These are phyloP conservation scores for Thalassarche chlororhynchos DNA, from an alignment of 2,113 vertebrate species.

Conservation along the genomic window DNA sequence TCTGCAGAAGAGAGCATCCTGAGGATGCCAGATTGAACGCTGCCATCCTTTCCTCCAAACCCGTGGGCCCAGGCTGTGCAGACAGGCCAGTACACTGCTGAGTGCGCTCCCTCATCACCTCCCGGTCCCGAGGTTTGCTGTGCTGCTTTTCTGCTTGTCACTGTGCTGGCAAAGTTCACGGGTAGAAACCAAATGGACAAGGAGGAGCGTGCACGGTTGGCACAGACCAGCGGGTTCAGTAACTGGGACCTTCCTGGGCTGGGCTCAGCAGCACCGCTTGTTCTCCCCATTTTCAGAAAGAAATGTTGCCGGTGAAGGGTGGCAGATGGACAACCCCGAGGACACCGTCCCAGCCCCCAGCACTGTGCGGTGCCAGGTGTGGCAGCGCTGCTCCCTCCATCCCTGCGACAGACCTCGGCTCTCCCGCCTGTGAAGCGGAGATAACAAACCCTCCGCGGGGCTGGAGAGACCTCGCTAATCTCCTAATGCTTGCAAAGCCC, in stretches of 20 bases:
- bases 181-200: not conserved
- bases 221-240: not conserved
- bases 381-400: not conserved
- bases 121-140: not conserved
- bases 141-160: no score
- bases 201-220: not conserved
- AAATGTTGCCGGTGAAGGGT: not conserved
- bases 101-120: fast-evolving
- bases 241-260: no score
- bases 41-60: not conserved
- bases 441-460: not conserved
- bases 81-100: not conserved
- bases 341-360: not conserved
- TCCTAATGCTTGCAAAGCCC: not conserved
- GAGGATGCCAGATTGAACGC: not conserved
- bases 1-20: no score
- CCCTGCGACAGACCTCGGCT: not conserved
- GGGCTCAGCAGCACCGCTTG: not conserved
- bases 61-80: fast-evolving
- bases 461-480: not conserved
- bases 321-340: not conserved
- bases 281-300: not conserved
- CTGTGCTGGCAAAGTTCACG: not conserved
- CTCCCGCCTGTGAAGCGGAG: not conserved
- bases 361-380: not conserved